Percentiles rank a stretch among this genome's conserved stretches.
phyloP scores from a whole-genome alignment of 2,113 vertebrate species.

The Pleuronectes platessa region DNA sequence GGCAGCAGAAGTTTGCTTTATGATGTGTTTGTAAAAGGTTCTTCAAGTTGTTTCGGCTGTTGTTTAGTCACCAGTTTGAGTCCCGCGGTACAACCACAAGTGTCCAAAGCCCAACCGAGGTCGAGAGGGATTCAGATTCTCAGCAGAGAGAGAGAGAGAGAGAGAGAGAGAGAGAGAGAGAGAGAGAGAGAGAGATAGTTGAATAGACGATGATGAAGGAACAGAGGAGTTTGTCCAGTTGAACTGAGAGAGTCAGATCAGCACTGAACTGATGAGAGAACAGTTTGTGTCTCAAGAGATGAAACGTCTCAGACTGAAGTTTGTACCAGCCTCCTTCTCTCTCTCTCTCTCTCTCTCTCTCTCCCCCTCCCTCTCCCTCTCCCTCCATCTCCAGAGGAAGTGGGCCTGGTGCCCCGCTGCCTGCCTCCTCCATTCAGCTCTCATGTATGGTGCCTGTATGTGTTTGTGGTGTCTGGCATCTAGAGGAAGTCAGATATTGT shows the following conservation, averaged over 20 bases:
- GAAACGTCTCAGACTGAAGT: constrained; percentile 32
- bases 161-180: not conserved
- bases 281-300: constrained; percentile 17
- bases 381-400: constrained; percentile 62
- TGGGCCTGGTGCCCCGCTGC: constrained; percentile 66
- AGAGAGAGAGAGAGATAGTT: not conserved
- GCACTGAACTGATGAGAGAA: constrained; percentile 23
- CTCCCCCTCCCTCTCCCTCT: not conserved
- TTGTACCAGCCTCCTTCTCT: constrained; percentile 25
- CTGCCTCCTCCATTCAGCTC: constrained; percentile 54
- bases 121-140: not conserved
- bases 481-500: constrained; percentile 95
- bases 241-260: not conserved
- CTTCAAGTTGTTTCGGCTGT: not conserved
- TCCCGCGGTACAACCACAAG: not conserved
- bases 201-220: not conserved
- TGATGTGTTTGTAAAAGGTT: not conserved
- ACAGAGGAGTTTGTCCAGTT: not conserved
- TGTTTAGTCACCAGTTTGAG: not conserved
- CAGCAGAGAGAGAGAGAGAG: not conserved
- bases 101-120: not conserved
- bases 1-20: not conserved
- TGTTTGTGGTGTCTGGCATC: constrained; percentile 81
- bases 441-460: constrained; percentile 53
- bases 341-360: not conserved